Evolutionary conservation across 2,113 vertebrate genomes (phyloP).

Genomic region (Hylia prasina): DNA sequence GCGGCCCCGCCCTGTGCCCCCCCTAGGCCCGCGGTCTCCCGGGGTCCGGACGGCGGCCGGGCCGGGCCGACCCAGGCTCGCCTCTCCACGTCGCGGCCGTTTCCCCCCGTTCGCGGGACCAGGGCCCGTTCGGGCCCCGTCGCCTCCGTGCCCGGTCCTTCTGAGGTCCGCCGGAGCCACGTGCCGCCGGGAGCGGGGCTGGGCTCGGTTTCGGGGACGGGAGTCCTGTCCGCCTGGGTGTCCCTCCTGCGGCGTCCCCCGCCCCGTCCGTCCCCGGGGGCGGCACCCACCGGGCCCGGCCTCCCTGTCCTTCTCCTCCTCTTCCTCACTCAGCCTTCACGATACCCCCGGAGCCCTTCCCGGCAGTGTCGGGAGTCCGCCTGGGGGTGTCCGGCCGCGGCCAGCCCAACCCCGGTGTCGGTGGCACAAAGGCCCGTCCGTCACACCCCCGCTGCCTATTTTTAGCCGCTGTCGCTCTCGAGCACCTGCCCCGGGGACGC

Average conservation of each 20-base stretch:
- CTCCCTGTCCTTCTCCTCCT: neutral
- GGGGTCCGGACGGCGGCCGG: neutral
- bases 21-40: neutral
- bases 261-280: neutral
- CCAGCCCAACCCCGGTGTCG: neutral
- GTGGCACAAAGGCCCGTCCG: slow-evolving; percentile 4
- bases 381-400: neutral
- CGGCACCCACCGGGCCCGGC: no score
- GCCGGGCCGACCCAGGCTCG: no score
- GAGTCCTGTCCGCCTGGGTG: neutral
- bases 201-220: neutral
- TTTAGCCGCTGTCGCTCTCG: slow-evolving; percentile 12
- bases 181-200: neutral
- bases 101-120: neutral
- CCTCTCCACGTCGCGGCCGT: neutral
- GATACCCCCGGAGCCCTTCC: neutral
- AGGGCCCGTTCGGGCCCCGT: neutral
- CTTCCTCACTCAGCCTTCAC: neutral
- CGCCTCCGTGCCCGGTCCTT: neutral
- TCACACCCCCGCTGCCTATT: neutral
- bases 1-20: neutral
- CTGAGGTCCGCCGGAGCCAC: neutral
- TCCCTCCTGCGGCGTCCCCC: neutral
- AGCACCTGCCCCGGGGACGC: slow-evolving; percentile 17
- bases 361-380: neutral